Conservation (phyloP, 2,888 invertebrate species). For the Cataglyphis rosenhaueri region DNA sequence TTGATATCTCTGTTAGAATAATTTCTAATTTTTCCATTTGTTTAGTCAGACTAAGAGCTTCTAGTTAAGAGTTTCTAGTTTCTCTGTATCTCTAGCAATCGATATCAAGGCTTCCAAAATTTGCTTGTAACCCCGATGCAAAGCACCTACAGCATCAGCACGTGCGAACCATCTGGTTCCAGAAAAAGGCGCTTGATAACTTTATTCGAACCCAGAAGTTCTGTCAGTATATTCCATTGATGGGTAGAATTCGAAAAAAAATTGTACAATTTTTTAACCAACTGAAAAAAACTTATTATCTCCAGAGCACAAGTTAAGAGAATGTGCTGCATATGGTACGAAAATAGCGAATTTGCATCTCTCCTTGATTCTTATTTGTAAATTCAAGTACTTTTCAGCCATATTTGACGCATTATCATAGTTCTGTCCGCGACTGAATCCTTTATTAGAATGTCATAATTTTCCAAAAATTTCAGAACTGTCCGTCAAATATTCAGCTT, state of each 20-base stretch:
- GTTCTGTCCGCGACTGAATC: conserved; percentile 72
- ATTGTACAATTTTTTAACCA: conserved; percentile 66
- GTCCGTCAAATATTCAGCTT: conserved; percentile 75
- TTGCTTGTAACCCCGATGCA: conserved; percentile 68
- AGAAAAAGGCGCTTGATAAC: conserved; percentile 69
- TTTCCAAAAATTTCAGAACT: conserved; percentile 70
- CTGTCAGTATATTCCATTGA: conserved; percentile 59
- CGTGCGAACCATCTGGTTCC: conserved; percentile 77
- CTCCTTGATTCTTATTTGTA: conserved; percentile 74
- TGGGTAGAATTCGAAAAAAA: background rate
- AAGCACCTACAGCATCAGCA: conserved; percentile 71
- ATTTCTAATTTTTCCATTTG: no score
- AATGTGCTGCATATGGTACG: conserved; percentile 72
- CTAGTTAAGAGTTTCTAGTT: no score
- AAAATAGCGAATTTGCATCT: conserved; percentile 68
- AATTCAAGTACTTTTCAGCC: conserved; percentile 64
- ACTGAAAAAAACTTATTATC: conserved; percentile 71
- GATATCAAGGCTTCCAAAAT: conserved; percentile 58
- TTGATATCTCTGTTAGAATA: no score
- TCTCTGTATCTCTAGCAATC: no score
- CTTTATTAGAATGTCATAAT: conserved; percentile 50
- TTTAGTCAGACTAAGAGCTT: no score
- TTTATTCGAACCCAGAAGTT: conserved; percentile 71
- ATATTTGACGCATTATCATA: conserved; percentile 69
- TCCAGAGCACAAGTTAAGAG: conserved; percentile 75